These are phyloP conservation scores for Amphipoea oculea DNA, from an alignment of 2,888 invertebrate species.

Conservation along the genomic window DNA sequence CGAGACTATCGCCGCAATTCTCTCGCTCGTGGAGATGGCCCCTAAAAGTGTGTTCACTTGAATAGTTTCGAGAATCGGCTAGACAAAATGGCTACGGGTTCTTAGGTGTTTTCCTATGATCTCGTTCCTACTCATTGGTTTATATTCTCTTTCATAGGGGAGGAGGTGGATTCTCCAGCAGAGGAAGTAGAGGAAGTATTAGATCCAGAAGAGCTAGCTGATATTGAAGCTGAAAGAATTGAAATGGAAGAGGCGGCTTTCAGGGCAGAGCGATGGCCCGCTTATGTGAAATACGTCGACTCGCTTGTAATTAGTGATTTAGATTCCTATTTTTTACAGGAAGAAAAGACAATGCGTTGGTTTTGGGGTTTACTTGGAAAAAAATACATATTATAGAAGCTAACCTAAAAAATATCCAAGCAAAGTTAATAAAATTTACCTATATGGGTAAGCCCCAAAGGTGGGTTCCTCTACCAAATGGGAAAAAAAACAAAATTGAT, in stretches of 20 bases:
- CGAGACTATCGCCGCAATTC: no score
- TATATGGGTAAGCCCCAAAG: no score
- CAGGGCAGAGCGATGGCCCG: conserved; percentile 85
- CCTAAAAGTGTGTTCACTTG: not conserved
- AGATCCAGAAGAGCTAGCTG: conserved; percentile 85
- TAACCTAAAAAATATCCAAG: not conserved
- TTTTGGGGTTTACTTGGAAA: not conserved
- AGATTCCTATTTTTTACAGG: not conserved
- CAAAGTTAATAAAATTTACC: not conserved
- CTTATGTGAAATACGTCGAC: conserved; percentile 88
- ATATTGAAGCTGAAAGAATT: conserved; percentile 83
- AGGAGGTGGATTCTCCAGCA: conserved; percentile 83
- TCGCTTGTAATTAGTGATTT: conserved; percentile 76
- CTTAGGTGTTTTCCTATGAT: not conserved
- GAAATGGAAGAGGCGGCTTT: conserved; percentile 84
- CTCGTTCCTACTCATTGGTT: not conserved
- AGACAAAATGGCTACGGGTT: not conserved
- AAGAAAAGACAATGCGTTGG: not conserved
- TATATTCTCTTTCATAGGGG: conserved; percentile 69
- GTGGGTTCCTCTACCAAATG: not conserved
- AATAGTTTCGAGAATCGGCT: not conserved
- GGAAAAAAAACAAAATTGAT: not conserved
- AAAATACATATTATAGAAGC: not conserved
- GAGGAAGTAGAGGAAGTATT: conserved; percentile 83
- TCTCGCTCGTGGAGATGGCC: no score